Percentiles rank a stretch among this genome's conserved stretches.
phyloP scores from a whole-genome alignment of 2,797 vertebrate genomes.

The Rachycentron canadum region DNA sequence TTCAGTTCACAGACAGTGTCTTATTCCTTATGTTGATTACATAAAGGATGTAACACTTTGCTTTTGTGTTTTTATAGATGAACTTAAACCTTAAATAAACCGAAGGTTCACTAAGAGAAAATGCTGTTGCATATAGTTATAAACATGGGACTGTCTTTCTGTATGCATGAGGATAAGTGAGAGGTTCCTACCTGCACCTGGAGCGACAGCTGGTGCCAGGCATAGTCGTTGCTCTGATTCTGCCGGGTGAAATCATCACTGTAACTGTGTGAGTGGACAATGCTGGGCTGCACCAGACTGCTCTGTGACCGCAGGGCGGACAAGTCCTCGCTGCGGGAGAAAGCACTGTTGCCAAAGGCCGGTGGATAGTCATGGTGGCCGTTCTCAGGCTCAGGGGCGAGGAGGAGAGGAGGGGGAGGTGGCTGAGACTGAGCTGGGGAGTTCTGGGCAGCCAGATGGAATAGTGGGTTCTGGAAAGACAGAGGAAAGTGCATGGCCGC shows the following conservation, averaged over 20 bases:
- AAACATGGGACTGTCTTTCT: not conserved
- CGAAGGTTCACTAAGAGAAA: not conserved
- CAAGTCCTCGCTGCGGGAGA: constrained; percentile 96
- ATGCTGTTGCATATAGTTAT: not conserved
- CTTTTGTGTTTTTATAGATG: not conserved
- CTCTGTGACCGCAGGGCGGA: constrained; percentile 88
- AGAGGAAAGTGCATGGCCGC: constrained; percentile 92
- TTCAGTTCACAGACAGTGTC: not conserved
- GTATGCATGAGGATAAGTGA: constrained; percentile 1
- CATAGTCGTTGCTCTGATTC: constrained; percentile 90
- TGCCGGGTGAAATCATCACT: constrained; percentile 96
- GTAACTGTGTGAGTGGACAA: constrained; percentile 98
- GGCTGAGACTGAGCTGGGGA: constrained; percentile 82
- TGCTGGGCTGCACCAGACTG: constrained; percentile 89
- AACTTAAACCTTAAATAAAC: not conserved
- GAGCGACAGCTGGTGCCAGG: constrained; percentile 93
- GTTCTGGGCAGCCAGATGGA: constrained; percentile 95
- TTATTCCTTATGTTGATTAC: not conserved
- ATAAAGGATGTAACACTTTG: not conserved
- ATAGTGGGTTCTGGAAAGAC: constrained; percentile 97
- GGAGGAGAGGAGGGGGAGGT: constrained; percentile 83
- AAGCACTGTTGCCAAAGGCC: constrained; percentile 90
- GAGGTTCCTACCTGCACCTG: constrained; percentile 86
- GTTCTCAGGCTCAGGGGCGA: constrained; percentile 88
- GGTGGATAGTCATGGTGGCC: constrained; percentile 89